These are phyloP conservation scores for Microcebus murinus DNA, from an alignment of 2,113 vertebrate species.

Conservation along the genomic window DNA sequence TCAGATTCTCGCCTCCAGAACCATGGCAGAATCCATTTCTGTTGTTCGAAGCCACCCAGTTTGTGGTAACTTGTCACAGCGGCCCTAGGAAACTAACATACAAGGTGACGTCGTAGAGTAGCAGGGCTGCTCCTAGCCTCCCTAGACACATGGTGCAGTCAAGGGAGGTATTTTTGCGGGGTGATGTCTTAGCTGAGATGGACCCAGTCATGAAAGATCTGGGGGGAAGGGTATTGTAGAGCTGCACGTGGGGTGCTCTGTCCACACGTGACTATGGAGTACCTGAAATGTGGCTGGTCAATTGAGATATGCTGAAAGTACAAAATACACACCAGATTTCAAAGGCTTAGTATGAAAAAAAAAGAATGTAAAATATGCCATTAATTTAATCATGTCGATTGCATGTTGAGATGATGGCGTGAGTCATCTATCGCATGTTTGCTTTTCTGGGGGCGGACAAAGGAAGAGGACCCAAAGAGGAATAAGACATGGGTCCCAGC, in stretches of 20 bases:
- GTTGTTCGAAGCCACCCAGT: neutral
- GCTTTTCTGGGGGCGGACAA: neutral
- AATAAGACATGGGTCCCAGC: accelerated
- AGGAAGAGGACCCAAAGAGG: neutral
- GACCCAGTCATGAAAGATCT: neutral
- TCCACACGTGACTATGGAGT: neutral
- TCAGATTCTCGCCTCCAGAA: neutral
- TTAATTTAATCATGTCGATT: neutral
- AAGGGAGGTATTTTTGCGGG: neutral
- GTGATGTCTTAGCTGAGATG: neutral
- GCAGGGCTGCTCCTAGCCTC: neutral
- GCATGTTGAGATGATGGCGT: neutral
- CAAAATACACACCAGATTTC: neutral
- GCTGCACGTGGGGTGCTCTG: neutral
- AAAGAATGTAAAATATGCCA: neutral
- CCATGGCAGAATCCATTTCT: neutral
- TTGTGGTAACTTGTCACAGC: neutral
- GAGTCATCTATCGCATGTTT: neutral
- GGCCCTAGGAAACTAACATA: neutral
- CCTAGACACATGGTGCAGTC: neutral
- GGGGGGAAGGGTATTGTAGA: neutral
- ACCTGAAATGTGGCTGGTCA: no score
- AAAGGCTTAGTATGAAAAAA: neutral
- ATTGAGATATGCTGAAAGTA: neutral
- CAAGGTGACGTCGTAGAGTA: no score